These are phyloP conservation scores for Probosciger aterrimus DNA, from an alignment of 2,113 vertebrate species.

Conservation along the genomic window DNA sequence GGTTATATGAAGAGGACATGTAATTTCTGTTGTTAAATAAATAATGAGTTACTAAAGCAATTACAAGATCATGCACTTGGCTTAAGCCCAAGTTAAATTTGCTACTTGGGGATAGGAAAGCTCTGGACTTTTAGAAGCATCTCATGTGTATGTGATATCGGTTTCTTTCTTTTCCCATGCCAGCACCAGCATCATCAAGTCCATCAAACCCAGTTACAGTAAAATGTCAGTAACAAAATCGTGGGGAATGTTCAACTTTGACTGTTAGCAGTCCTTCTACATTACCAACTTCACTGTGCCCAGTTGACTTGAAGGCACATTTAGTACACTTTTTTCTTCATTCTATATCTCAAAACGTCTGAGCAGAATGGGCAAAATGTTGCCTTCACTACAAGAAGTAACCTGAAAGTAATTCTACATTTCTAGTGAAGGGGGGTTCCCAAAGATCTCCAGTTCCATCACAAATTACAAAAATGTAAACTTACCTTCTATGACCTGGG, in stretches of 20 bases:
- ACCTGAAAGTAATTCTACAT: not conserved
- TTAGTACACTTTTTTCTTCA: not conserved
- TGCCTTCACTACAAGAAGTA: not conserved
- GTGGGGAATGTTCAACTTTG: not conserved
- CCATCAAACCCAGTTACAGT: not conserved
- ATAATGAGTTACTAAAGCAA: constrained; percentile 9
- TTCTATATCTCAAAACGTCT: not conserved
- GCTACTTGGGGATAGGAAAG: not conserved
- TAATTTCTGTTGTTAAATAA: constrained; percentile 17
- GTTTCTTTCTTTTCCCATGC: not conserved
- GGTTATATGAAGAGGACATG: not conserved
- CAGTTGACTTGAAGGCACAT: not conserved
- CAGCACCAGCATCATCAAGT: not conserved
- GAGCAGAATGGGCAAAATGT: not conserved
- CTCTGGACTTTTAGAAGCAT: not conserved
- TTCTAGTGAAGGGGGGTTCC: not conserved
- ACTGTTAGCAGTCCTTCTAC: not conserved
- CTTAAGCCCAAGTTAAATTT: not conserved
- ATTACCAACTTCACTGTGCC: not conserved
- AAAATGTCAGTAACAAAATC: not conserved
- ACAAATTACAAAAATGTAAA: not conserved
- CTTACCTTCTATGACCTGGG: not conserved
- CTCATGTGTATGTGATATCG: not conserved
- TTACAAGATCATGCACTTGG: not conserved
- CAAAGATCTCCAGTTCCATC: not conserved